Conservation (phyloP, 2,888 invertebrate species). For the Pasiphila rectangulata region DNA sequence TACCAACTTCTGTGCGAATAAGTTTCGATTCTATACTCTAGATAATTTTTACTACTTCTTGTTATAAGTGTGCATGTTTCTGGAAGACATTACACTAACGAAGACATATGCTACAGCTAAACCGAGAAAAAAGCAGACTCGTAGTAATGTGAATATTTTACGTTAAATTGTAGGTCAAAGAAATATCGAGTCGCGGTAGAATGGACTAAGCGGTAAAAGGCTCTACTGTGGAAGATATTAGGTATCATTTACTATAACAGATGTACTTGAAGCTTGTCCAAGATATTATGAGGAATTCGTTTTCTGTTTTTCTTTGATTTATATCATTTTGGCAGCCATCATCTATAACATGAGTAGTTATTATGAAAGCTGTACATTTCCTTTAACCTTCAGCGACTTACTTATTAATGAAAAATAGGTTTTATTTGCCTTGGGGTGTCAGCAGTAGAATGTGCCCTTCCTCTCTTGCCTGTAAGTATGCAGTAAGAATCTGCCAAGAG, state of each 20-base stretch:
- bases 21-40: neutral
- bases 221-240: neutral
- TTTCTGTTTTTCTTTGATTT: too few relatives aligned
- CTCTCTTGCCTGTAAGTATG: too few relatives aligned
- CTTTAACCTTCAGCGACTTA: too few relatives aligned
- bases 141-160: slow-evolving; percentile 2
- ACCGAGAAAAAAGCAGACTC: neutral
- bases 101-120: slow-evolving; percentile 7
- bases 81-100: slow-evolving; percentile 13
- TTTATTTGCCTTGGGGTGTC: too few relatives aligned
- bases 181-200: slow-evolving; percentile 1
- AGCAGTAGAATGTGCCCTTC: too few relatives aligned
- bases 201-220: neutral
- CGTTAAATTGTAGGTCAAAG: slow-evolving; percentile 1
- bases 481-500: too few relatives aligned
- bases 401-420: too few relatives aligned
- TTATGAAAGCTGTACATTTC: too few relatives aligned
- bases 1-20: too few relatives aligned
- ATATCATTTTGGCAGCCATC: too few relatives aligned
- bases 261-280: neutral
- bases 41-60: neutral
- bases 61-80: slow-evolving; percentile 5
- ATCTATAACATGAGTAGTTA: too few relatives aligned
- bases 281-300: neutral
- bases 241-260: neutral